A percentile compares a stretch with the other conserved stretches of the same genome.
Conservation (phyloP, 2,113 vertebrate genomes). For the Vombatus ursinus region DNA sequence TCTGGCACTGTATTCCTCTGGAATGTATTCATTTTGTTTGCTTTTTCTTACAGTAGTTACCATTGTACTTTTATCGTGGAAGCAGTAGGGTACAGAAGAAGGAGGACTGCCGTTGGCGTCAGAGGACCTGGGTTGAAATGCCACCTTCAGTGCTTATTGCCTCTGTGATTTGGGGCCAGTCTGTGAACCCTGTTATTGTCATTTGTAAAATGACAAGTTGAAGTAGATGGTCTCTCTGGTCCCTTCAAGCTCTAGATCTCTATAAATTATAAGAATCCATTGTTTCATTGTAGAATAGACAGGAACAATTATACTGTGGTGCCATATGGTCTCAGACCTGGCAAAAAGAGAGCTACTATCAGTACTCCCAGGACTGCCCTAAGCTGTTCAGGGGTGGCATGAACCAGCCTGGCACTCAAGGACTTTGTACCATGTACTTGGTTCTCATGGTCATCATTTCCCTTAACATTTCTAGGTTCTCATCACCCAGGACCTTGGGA, state of each 20-base stretch:
- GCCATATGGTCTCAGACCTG: too few species aligned
- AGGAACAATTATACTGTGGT: too few species aligned
- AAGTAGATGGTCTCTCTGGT: not conserved
- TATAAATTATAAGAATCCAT: not conserved
- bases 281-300: not conserved
- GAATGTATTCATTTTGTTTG: conserved; percentile 1
- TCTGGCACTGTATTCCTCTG: not conserved
- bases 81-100: not conserved
- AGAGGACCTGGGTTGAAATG: not conserved
- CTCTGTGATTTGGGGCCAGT: not conserved
- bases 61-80: not conserved
- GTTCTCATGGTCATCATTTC: too few species aligned
- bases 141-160: not conserved
- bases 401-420: too few species aligned
- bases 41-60: conserved; percentile 7
- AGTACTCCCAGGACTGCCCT: too few species aligned
- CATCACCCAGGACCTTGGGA: too few species aligned
- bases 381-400: too few species aligned
- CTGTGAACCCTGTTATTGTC: not conserved
- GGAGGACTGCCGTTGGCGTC: not conserved
- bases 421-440: too few species aligned
- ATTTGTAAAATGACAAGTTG: not conserved
- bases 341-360: too few species aligned
- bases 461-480: too few species aligned
- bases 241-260: not conserved